phyloP scores from a whole-genome alignment of 2,888 invertebrate species.

The Pristionchus mayeri region DNA sequence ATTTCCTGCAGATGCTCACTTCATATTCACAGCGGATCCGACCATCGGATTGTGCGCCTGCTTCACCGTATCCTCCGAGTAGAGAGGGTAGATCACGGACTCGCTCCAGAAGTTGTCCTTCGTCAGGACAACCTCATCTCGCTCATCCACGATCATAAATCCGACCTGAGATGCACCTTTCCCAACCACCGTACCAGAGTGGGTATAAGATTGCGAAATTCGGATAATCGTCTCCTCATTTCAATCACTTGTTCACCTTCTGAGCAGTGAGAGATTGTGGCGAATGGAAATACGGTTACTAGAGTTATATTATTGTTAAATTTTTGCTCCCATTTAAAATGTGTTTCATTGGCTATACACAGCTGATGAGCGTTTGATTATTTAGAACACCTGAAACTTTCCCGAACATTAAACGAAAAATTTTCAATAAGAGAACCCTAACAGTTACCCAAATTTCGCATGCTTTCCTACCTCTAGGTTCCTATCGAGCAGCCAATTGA shows the following conservation, averaged over 20 bases:
- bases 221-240: too few species aligned
- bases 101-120: slow-evolving; percentile 41
- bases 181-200: neutral
- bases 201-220: neutral
- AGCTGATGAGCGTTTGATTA: too few species aligned
- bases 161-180: neutral
- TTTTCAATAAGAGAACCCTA: too few species aligned
- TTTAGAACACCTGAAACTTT: too few species aligned
- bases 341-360: too few species aligned
- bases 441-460: too few species aligned
- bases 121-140: slow-evolving; percentile 18
- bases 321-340: too few species aligned
- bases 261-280: too few species aligned
- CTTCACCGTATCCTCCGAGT: slow-evolving; percentile 37
- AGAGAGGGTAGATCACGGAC: slow-evolving; percentile 38
- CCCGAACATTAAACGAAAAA: too few species aligned
- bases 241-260: too few species aligned
- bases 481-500: slow-evolving; percentile 50
- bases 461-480: slow-evolving; percentile 48
- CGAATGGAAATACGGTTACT: too few species aligned
- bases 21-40: slow-evolving; percentile 48
- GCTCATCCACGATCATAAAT: slow-evolving; percentile 41
- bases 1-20: slow-evolving; percentile 34
- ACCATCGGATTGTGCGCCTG: slow-evolving; percentile 23
- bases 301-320: too few species aligned